phyloP scores from a whole-genome alignment of 2,113 vertebrate genomes.

The Sinosuthora webbiana region DNA sequence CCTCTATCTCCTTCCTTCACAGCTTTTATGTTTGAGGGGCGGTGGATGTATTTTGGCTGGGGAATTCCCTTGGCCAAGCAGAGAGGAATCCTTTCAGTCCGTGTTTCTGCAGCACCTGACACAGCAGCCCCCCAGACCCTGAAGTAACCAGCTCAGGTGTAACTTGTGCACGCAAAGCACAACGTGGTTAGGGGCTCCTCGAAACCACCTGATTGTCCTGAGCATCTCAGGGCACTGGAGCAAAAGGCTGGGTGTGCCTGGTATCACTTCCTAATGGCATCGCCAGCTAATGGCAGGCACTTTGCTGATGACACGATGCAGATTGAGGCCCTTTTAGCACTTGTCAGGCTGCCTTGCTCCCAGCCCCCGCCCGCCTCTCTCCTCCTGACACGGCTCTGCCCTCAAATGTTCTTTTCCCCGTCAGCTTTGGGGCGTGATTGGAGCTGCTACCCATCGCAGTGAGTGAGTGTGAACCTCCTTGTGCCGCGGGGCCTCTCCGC shows the following conservation, averaged over 20 bases:
- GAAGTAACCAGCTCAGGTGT: neutral
- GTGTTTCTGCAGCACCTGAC: neutral
- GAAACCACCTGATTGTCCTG: neutral
- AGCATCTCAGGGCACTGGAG: neutral
- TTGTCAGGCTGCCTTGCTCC: slow-evolving; percentile 27
- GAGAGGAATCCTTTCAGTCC: neutral
- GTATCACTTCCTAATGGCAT: neutral
- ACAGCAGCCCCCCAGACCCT: neutral
- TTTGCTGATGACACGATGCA: neutral
- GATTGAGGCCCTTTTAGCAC: neutral
- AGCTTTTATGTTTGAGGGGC: neutral
- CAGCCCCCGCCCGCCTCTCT: neutral
- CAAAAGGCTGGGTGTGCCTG: neutral
- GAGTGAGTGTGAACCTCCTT: neutral
- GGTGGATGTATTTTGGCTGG: neutral
- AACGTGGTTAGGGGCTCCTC: neutral
- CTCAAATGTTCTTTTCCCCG: neutral
- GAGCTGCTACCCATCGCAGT: slow-evolving; percentile 4
- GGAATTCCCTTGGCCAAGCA: neutral
- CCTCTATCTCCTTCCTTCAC: neutral
- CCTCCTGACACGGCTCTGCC: neutral
- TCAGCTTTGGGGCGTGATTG: neutral
- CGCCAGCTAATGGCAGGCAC: neutral
- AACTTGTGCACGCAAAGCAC: neutral
- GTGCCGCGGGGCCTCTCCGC: neutral